Base-by-base conservation (phyloP, 2,113 vertebrate species). In the Cyprinodon tularosa region DNA sequence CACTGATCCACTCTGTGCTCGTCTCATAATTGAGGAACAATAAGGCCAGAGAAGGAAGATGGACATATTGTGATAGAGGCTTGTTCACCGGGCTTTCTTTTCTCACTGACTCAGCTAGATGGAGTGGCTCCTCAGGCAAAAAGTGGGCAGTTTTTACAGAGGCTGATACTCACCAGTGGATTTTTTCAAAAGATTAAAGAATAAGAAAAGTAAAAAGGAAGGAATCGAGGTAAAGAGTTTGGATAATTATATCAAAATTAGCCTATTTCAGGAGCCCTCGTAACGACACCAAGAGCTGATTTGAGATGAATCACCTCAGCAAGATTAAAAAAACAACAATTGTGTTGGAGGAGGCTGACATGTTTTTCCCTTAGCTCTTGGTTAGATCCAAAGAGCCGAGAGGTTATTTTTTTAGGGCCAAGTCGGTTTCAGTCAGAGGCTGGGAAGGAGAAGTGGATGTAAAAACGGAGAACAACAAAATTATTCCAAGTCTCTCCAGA, bases 1-100 rank as follows among this genome's bases (percentile, higher is more conserved):
- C 45, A 68, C 60, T 13, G 69, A 86, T 84, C 81, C 72, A 78
- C 83, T 70, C 67, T 61, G 80, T 74, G 76, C 86, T 85, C 84
- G 84, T 87, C 87, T 60, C 37, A 83, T 91, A 87, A 92, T 83
- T 84, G 86, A 86, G 73, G 82, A 90, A 91, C 85, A 90, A 91
- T 89, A 76, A 85, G 75, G 78, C 61, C 70, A 67, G 71, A 75
- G 75, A 81, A 71, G 71, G 74, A 80, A 84, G 74, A 74, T 6
- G 62, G 66, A 78, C 22, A 48, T 65, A 29, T 45, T 29, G 3
- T n/a, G 60, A 81, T 68, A 77, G 73, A 20, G 57, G 76, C 62
- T 74, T 22, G 48, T 80, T 80, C 62, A 81, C 75, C 73, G 87
- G 72, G 66, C 57, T 65, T 12, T 36, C 66, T 72, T 85, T 69